Percentiles rank a stretch among this genome's conserved stretches.
Evolutionary conservation across 2,888 invertebrate species (phyloP).

Genomic region (Thera obeliscata): DNA sequence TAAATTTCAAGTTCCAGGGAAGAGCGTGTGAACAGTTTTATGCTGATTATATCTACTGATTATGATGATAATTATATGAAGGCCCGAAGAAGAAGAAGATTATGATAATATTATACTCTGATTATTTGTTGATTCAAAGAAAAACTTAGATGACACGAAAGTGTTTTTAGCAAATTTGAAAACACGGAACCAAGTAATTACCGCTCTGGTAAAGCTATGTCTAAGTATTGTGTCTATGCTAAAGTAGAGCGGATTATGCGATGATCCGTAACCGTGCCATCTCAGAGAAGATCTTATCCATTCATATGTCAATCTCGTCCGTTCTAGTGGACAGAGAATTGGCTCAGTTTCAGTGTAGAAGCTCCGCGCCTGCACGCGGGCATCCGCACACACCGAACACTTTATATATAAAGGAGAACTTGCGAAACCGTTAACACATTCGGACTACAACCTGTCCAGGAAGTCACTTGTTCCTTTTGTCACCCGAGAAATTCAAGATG

Average conservation of each 20-base stretch:
- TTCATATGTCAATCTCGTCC: conserved; percentile 69
- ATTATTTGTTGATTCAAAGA: too few species aligned
- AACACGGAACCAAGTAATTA: conserved; percentile 3
- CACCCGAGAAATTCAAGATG: conserved; percentile 64
- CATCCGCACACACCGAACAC: conserved; percentile 61
- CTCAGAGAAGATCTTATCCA: conserved; percentile 58
- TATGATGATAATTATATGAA: too few species aligned
- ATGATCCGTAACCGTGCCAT: conserved; percentile 62
- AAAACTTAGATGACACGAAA: neutral
- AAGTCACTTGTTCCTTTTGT: conserved; percentile 73
- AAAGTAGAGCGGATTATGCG: conserved; percentile 36
- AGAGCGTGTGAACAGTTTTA: conserved; percentile 16
- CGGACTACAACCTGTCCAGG: conserved; percentile 76
- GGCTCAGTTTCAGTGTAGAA: conserved; percentile 73
- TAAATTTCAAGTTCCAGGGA: neutral
- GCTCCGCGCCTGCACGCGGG: conserved; percentile 60
- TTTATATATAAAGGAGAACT: conserved; percentile 78
- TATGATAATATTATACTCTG: too few species aligned
- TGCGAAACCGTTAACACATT: conserved; percentile 81
- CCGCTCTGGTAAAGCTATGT: conserved; percentile 1
- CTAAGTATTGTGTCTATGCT: conserved; percentile 20
- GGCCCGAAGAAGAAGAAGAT: too few species aligned
- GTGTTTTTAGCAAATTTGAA: neutral
- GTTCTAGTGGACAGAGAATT: conserved; percentile 66
- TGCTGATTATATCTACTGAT: neutral